phyloP scores from a whole-genome alignment of 2,888 invertebrate species.

The Pogonocherus hispidulus region DNA sequence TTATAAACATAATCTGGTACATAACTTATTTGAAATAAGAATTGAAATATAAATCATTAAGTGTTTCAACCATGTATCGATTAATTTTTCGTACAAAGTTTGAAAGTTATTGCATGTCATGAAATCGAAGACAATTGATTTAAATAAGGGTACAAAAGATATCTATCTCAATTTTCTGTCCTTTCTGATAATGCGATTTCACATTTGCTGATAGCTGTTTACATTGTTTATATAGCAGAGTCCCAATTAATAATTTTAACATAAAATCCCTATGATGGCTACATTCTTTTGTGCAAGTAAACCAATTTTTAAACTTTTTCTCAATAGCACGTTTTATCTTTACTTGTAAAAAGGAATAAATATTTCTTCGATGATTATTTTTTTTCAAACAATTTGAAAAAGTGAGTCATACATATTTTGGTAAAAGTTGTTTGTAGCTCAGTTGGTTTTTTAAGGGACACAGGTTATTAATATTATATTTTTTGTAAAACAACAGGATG shows the following conservation, averaged over 20 bases:
- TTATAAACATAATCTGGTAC: no score
- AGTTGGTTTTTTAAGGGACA: conserved; percentile 6
- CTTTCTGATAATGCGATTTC: conserved; percentile 4
- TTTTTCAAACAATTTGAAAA: not conserved
- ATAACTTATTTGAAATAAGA: no score
- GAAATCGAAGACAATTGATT: no score
- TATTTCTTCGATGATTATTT: not conserved
- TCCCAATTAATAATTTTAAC: not conserved
- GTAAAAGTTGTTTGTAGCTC: not conserved
- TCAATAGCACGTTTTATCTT: not conserved
- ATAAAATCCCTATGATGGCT: not conserved
- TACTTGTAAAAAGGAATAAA: not conserved
- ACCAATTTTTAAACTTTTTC: not conserved
- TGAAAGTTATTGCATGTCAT: no score
- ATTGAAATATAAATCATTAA: no score
- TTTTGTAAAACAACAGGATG: not conserved
- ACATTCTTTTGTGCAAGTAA: not conserved
- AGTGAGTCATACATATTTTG: not conserved
- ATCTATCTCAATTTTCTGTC: conserved; percentile 6
- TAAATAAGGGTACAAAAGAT: no score
- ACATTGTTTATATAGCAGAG: conserved; percentile 5
- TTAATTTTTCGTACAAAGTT: not conserved
- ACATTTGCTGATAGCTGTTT: not conserved
- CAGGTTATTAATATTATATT: conserved; percentile 6
- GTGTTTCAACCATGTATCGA: not conserved